Base-by-base conservation (phyloP, 2,797 vertebrate species). In the Trachurus trachurus region DNA sequence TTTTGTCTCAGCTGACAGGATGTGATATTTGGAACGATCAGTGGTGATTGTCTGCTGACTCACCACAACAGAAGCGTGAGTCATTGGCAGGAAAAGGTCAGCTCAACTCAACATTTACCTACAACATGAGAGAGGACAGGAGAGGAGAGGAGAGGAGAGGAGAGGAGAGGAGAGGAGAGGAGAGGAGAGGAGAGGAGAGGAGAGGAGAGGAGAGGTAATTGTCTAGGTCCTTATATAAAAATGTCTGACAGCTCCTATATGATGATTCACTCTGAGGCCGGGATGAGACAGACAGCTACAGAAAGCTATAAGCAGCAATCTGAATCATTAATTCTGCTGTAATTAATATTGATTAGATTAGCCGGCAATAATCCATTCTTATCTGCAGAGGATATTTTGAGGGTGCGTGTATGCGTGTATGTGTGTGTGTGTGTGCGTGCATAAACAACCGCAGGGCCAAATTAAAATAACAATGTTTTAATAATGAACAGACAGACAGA, bases 331-430 rank as follows among this genome's bases (percentile, higher is more conserved):
- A 78, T 83, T 83, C 73, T 52, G 42, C 68, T 73, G 61, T 87
- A 89, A 90, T 92, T 89, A 89, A 90, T 89, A 92, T 85, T 87
- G 88, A 92, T 91, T 87, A 69, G 71, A 90, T 88, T 80, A 87
- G 61, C 71, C 71, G 76, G 74, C 74, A 78, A 71, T 72, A 76
- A 86, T 79, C 82, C 57, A 66, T 7, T 47, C 11, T 86, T 80
- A 75, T 89, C 76, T 88, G 71, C 45, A 42, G 75, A 74, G 66
- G 84, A 83, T 81, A 84, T 76, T 69, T 34, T 34, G 31, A 34
- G 31, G 5, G 69, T 56, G 74, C 49, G 53, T 66, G 69, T 56
- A 71, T 53, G 56, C 65, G 71, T 60, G 16, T 61, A 67, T 56
- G 74, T 53, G 56, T 66, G 69, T 56, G 74, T 53, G 56, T 66